A percentile compares a stretch with the other conserved stretches of the same genome.
These are phyloP conservation scores for Rhinoraja longicauda DNA, from an alignment of 2,797 vertebrate species.

Conservation along the genomic window DNA sequence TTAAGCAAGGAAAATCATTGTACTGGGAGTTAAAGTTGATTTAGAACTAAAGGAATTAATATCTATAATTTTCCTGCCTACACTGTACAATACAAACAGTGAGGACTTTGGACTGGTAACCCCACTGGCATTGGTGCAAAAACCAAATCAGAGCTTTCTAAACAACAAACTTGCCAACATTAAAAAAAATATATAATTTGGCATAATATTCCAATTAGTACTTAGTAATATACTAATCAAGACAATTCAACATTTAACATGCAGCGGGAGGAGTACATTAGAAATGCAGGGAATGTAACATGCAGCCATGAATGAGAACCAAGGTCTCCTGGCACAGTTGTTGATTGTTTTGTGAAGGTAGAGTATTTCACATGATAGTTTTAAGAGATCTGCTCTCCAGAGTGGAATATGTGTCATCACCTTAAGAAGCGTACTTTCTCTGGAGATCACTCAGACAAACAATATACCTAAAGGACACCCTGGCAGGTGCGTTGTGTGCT, in stretches of 20 bases:
- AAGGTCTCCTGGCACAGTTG: background rate
- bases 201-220: background rate
- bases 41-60: background rate
- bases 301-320: background rate
- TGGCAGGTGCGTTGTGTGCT: background rate
- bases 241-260: background rate
- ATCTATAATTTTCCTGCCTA: background rate
- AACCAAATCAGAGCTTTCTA: background rate
- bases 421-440: background rate
- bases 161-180: background rate
- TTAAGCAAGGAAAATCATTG: background rate
- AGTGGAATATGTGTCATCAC: background rate
- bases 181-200: background rate
- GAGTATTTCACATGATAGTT: background rate
- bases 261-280: background rate
- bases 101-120: background rate
- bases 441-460: background rate
- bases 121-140: background rate
- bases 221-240: background rate
- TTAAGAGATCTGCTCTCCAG: background rate
- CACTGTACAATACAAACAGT: background rate
- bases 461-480: background rate
- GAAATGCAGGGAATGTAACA: background rate
- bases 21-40: background rate
- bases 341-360: background rate